phyloP scores from a whole-genome alignment of 2,113 vertebrate genomes.

The Trogon melanurus region DNA sequence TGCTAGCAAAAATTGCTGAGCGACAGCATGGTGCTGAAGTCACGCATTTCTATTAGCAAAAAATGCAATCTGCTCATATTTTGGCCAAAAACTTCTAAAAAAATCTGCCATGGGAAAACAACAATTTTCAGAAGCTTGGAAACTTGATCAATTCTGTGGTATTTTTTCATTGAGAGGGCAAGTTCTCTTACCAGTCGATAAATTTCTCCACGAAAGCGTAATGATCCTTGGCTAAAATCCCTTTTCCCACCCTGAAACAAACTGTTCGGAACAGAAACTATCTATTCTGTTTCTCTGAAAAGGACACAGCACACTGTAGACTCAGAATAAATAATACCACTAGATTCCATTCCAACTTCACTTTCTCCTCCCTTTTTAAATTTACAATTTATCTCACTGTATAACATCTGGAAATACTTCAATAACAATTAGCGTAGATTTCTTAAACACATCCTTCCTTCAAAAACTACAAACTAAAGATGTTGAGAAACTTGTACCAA shows the following conservation, averaged over 20 bases:
- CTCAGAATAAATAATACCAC: slow-evolving; percentile 6
- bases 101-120: slow-evolving; percentile 53
- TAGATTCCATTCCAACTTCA: background rate
- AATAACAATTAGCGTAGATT: background rate
- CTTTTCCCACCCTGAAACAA: slow-evolving; percentile 32
- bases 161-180: background rate
- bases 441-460: background rate
- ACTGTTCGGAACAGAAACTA: slow-evolving; percentile 58
- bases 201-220: slow-evolving; percentile 34
- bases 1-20: slow-evolving; percentile 16
- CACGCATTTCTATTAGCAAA: slow-evolving; percentile 5
- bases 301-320: slow-evolving; percentile 2
- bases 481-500: background rate
- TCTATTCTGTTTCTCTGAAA: slow-evolving; percentile 33
- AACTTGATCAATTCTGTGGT: slow-evolving; percentile 31
- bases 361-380: background rate
- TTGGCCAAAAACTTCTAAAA: slow-evolving; percentile 27
- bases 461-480: background rate
- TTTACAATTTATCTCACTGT: background rate
- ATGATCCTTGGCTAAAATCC: slow-evolving; percentile 52
- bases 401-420: background rate
- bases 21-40: slow-evolving; percentile 7
- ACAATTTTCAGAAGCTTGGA: slow-evolving; percentile 44
- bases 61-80: slow-evolving; percentile 58
- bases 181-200: slow-evolving; percentile 34